Base-by-base conservation (phyloP, 2,888 invertebrate species). In the Sepioteuthis lessoniana region DNA sequence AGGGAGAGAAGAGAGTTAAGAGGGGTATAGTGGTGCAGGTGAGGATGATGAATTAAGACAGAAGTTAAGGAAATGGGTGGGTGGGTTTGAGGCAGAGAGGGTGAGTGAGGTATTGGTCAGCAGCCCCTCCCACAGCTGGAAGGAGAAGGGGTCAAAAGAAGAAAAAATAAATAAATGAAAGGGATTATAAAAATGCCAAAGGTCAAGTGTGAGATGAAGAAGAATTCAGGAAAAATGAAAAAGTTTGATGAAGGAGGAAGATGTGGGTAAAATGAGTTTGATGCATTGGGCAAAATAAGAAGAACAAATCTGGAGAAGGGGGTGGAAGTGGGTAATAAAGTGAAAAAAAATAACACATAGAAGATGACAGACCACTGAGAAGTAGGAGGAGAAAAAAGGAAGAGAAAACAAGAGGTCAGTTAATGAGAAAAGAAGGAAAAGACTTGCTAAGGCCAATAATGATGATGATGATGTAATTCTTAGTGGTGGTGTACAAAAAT, bases 11-110 rank as follows among this genome's bases (percentile, higher is more conserved):
- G n/a, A 35, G 60, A 60, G 60, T 60, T 55, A 31, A 31, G 60
- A 31, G 76, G 76, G n/a, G 1, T 76, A 35, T n/a, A 35, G 16
- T n/a, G 76, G n/a, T 35, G 76, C n/a, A 35, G 76, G n/a, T 76
- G 76, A 76, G 76, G 76, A n/a, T 76, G 76, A 76, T 76, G 76
- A 76, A n/a, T 76, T 76, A 76, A 76, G 76, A 76, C n/a, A n/a
- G 76, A n/a, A n/a, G 76, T 76, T 76, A 19, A 76, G n/a, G 76
- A 76, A 76, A n/a, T 76, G n/a, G 76, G n/a, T 76, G n/a, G n/a
- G n/a, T 76, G 76, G 31, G n/a, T n/a, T n/a, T n/a, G n/a, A 76
- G n/a, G n/a, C n/a, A n/a, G 16, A n/a, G 76, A n/a, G n/a, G 76
- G 13, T 76, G 76, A 13, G 3, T 4, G 1, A 35, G 76, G n/a